These are phyloP conservation scores for Calonectris borealis DNA, from an alignment of 2,113 vertebrate species.

Conservation along the genomic window DNA sequence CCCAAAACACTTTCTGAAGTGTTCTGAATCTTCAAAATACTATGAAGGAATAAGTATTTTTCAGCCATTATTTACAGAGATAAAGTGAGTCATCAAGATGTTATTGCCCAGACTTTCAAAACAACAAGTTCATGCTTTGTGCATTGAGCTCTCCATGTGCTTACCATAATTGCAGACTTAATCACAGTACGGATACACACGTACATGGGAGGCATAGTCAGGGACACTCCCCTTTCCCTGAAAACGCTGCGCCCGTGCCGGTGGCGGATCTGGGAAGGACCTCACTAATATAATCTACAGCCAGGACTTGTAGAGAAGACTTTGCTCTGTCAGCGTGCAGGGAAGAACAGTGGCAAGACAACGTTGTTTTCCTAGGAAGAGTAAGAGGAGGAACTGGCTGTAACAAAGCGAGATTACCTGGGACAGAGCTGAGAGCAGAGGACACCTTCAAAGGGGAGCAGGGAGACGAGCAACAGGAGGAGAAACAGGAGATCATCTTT, in stretches of 20 bases:
- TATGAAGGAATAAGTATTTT: neutral
- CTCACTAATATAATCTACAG: neutral
- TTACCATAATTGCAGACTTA: slow-evolving; percentile 28
- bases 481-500: neutral
- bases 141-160: neutral
- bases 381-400: neutral
- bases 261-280: neutral
- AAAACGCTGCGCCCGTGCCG: neutral
- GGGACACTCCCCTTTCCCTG: neutral
- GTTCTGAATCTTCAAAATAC: neutral
- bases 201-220: neutral
- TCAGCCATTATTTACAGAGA: neutral
- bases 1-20: neutral
- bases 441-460: neutral
- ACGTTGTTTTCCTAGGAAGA: neutral
- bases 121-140: neutral
- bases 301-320: neutral
- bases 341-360: neutral
- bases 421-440: neutral
- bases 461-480: neutral
- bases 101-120: slow-evolving; percentile 35
- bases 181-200: neutral
- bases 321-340: neutral
- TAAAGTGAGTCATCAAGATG: slow-evolving; percentile 35
- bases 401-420: neutral